Evolutionary conservation across 2,888 invertebrate genomes (phyloP).

Genomic region (Ferrisia virgata): DNA sequence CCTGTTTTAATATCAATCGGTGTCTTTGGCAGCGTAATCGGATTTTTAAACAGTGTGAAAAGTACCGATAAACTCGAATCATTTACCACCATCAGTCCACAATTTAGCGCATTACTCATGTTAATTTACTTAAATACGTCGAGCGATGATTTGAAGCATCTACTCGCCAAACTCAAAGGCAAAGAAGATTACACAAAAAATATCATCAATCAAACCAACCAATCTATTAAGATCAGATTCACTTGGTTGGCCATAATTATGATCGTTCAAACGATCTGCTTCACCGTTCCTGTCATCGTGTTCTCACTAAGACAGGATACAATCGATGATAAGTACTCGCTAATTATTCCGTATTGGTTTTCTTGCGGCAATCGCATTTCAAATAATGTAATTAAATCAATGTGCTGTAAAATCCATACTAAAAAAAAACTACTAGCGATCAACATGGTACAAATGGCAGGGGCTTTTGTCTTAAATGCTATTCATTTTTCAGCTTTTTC

Average conservation of each 20-base stretch:
- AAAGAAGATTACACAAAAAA: neutral
- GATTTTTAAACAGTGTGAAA: neutral
- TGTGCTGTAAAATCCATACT: neutral
- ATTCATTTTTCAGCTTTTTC: neutral
- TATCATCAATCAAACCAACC: neutral
- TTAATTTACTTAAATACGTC: neutral
- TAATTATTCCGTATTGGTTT: neutral
- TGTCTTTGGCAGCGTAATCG: neutral
- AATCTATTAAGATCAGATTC: neutral
- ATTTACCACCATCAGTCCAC: neutral
- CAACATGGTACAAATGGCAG: neutral
- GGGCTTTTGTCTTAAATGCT: neutral
- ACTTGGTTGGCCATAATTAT: neutral
- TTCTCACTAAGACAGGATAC: neutral
- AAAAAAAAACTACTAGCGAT: neutral
- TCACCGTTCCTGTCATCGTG: neutral
- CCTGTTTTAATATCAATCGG: neutral
- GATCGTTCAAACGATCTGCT: neutral
- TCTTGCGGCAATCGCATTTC: too few species aligned
- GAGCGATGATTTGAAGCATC: neutral
- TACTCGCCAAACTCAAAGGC: neutral
- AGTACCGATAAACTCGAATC: neutral
- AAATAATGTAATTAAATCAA: neutral
- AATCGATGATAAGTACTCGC: neutral
- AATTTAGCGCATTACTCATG: neutral